Evolutionary conservation across 2,888 invertebrate species (phyloP).

Genomic region (Agrochola macilenta): DNA sequence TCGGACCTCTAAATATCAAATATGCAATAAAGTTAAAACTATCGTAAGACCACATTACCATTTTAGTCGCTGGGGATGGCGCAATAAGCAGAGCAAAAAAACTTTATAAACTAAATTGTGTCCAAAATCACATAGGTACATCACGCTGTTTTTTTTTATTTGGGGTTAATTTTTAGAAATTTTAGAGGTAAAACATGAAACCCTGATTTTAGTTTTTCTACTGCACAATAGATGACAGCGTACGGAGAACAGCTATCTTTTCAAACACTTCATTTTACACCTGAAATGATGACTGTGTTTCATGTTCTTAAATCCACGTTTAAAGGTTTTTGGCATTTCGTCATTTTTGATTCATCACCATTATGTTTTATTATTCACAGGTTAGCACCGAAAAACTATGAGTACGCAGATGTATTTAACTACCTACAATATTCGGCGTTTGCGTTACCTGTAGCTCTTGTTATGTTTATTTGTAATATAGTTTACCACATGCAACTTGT

Average conservation of each 20-base stretch:
- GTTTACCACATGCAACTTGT: slow-evolving; percentile 74
- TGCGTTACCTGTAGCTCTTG: slow-evolving; percentile 77
- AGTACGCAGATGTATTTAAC: slow-evolving; percentile 80
- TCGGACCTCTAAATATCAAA: too few relatives aligned
- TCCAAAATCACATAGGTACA: too few relatives aligned
- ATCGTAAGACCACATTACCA: too few relatives aligned
- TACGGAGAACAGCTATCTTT: background rate
- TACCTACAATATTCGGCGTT: slow-evolving; percentile 79
- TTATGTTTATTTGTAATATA: slow-evolving; percentile 75
- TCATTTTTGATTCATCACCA: background rate
- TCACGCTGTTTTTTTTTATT: background rate
- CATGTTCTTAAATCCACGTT: background rate
- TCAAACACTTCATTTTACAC: background rate
- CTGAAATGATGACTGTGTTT: background rate
- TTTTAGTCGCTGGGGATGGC: too few relatives aligned
- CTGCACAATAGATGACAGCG: background rate
- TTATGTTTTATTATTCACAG: slow-evolving; percentile 55
- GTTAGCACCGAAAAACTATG: slow-evolving; percentile 32
- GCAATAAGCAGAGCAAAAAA: too few relatives aligned
- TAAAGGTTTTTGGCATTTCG: background rate
- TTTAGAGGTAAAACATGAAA: background rate
- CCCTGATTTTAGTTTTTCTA: background rate
- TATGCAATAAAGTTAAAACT: too few relatives aligned
- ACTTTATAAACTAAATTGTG: too few relatives aligned
- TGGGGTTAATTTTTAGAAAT: background rate